Base-by-base conservation (phyloP, 2,888 invertebrate species). In the Argyra leucocephala region DNA sequence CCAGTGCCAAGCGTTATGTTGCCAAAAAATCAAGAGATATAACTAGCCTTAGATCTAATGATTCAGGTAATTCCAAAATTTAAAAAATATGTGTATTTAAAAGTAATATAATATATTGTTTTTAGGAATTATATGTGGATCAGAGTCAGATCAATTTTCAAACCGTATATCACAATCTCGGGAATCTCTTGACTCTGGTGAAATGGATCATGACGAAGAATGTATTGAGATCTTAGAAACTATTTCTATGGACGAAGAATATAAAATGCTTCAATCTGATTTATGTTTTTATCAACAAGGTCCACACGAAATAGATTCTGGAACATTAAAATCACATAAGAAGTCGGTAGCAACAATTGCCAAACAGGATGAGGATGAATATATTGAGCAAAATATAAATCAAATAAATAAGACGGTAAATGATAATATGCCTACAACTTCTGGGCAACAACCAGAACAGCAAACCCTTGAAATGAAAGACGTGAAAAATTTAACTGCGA, bases 111-210 rank as follows among this genome's bases (percentile, higher is more conserved):
- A 37, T 57, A n/a, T n/a, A n/a, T n/a, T n/a, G n/a, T n/a, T n/a
- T 36, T 66, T 64, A 79, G 80, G 84, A 69, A 84, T 84, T 68
- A 82, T 83, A 70, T 84, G 83, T 73, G 82, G 83, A 68, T 83
- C 81, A 24, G 81, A 82, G 68, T 77, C 79, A 21, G 80, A 80
- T 70, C 80, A 80, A 71, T 73, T 77, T 26, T 79, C 80, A 22
- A 80, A 76, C 71, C 79, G 79, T 66, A 79, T 79, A 36, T 75
- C 79, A 21, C 84, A 88, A 73, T 90, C 89, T 69, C 83, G 87
- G 72, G 90, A 90, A 76, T 89, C 89, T 71, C 82, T 90, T 64
- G 89, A 90, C 75, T 87, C 88, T 10, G 86, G 88, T 36, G 76
- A 83, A 74, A 78, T 79, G 73, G 83, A 87, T 74, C 82, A 83